Conservation (phyloP, 2,797 vertebrate species). For the Moxostoma hubbsi region DNA sequence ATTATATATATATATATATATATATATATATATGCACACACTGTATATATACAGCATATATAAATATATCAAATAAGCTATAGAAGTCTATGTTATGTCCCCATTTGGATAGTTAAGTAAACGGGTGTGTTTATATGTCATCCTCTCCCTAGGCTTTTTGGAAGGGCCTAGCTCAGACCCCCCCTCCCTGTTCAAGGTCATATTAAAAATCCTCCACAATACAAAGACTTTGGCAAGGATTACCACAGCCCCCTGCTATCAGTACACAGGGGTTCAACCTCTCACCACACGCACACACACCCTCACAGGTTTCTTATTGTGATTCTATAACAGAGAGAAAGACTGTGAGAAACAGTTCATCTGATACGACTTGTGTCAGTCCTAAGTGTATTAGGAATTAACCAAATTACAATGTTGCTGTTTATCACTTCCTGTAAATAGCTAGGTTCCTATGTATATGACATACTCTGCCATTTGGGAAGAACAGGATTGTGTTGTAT, state of each 20-base stretch:
- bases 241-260: slow-evolving; percentile 78
- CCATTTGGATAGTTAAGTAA: neutral
- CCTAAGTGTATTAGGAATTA: neutral
- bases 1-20: no score
- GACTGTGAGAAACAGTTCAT: slow-evolving; percentile 20
- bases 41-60: neutral
- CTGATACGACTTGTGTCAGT: slow-evolving; percentile 4
- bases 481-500: neutral
- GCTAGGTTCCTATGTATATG: neutral
- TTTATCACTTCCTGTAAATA: neutral
- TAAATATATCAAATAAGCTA: no score
- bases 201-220: slow-evolving; percentile 42
- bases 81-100: neutral
- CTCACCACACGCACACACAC: slow-evolving; percentile 17
- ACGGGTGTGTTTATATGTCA: neutral
- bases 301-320: slow-evolving; percentile 11
- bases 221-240: slow-evolving; percentile 81
- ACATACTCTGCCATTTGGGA: neutral
- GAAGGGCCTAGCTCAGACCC: slow-evolving; percentile 12
- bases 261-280: slow-evolving; percentile 76
- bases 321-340: slow-evolving; percentile 15
- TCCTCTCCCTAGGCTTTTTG: slow-evolving; percentile 12
- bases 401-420: neutral
- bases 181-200: slow-evolving; percentile 67
- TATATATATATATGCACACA: no score